Percentiles rank a stretch among this genome's conserved stretches.
phyloP scores from a whole-genome alignment of 2,113 vertebrate genomes.

The Petrocephalus zakoni region DNA sequence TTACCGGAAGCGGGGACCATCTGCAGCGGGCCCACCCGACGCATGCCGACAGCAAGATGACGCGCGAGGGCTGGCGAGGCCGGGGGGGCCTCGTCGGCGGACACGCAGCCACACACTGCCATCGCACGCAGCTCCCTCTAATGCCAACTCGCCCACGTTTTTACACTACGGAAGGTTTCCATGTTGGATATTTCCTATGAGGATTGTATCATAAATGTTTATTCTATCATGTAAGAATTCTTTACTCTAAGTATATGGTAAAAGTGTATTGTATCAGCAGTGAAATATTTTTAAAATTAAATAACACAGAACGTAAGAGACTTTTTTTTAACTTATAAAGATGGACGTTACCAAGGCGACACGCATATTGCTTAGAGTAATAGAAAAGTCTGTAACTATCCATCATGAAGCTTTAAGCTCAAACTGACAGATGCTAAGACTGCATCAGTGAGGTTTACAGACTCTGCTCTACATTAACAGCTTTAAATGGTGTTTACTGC shows the following conservation, averaged over 20 bases:
- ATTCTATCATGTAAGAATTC: constrained; percentile 97
- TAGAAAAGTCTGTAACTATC: neutral
- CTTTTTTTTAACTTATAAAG: neutral
- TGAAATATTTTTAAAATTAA: constrained; percentile 99
- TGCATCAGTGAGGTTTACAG: neutral
- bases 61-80: neutral
- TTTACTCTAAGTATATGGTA: constrained; percentile 96
- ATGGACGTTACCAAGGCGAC: neutral
- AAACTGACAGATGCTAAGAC: neutral
- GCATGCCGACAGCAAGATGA: constrained; percentile 2
- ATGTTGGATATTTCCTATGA: constrained; percentile 84
- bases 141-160: constrained; percentile 75
- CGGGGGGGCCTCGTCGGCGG: neutral
- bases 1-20: neutral
- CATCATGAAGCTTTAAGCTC: neutral
- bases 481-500: neutral
- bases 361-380: neutral
- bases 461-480: neutral
- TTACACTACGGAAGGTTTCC: constrained; percentile 76
- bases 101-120: constrained; percentile 47
- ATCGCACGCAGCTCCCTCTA: constrained; percentile 76
- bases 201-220: constrained; percentile 95
- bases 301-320: constrained; percentile 14
- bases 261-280: constrained; percentile 97
- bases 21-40: neutral